phyloP scores from a whole-genome alignment of 2,797 vertebrate genomes.

The Vultur gryphus region DNA sequence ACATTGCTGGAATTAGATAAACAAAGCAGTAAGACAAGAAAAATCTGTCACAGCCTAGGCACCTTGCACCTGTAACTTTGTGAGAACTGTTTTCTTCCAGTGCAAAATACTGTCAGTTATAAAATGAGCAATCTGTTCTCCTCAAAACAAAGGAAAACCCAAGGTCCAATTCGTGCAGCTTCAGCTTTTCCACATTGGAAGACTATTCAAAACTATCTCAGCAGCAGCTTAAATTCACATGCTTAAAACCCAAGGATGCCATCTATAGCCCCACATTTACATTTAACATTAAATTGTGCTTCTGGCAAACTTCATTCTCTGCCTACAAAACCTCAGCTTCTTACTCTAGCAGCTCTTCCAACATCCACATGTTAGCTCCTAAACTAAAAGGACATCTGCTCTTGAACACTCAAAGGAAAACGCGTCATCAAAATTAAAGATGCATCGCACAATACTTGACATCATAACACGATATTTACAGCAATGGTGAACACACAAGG shows the following conservation, averaged over 20 bases:
- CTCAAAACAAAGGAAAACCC: not conserved
- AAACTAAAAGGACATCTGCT: not conserved
- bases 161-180: not conserved
- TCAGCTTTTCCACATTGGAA: not conserved
- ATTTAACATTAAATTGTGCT: not conserved
- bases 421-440: rapidly evolving
- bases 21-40: not conserved
- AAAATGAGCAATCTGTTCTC: slow-evolving; percentile 11
- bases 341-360: not conserved
- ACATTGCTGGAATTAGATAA: not conserved
- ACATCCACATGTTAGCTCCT: not conserved
- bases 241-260: not conserved
- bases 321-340: not conserved
- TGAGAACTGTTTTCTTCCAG: not conserved
- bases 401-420: not conserved
- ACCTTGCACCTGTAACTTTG: not conserved
- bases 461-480: rapidly evolving
- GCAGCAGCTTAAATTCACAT: not conserved
- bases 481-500: not conserved
- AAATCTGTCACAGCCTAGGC: not conserved
- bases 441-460: not conserved
- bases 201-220: not conserved
- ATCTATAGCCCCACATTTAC: slow-evolving; percentile 21
- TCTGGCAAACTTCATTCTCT: not conserved
- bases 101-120: not conserved